Evolutionary conservation across 2,888 invertebrate genomes (phyloP), one percentile per base, ranked within the genome.

Genomic region (Falcaria lacertinaria): DNA sequence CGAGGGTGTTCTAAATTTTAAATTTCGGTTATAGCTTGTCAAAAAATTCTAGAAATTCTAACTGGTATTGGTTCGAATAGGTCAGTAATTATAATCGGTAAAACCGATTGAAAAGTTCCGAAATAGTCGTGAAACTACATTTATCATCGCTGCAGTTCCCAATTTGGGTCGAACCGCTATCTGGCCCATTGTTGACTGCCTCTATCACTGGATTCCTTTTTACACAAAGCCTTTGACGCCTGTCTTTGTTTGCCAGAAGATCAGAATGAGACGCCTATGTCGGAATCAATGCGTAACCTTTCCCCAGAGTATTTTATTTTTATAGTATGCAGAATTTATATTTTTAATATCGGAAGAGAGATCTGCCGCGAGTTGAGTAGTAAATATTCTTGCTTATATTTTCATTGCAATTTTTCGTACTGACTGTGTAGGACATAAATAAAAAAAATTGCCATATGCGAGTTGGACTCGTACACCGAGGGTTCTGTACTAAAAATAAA

Each of bases 171-270:
- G 52, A 22, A 42, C 67, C 62, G 63, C 71, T 79, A 77, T 82
- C 83, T 79, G 73, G 76, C 80, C 85, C 77, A 86, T 87, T 87
- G 87, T 87, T 82, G 87, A 85, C 86, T 86, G 80, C 85, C 85
- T 86, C 81, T 85, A 86, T 86, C 85, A 86, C 83, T 80, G 87
- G 86, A 83, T 85, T 87, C 83, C 87, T 87, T 87, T 84, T 85
- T 79, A 81, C 82, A 81, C 74, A 70, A 78, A 70, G 80, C 83
- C 87, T 87, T 87, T 87, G 87, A 86, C 81, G 80, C 78, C 69
- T 69, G 67, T 71, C 83, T 83, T 86, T 87, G 86, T 86, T 86
- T 84, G 84, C 75, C 71, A 67, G 75, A 76, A 84, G 84, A 85
- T 84, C 84, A 78, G 80, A 81, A 85, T 81, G 84, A 85, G 83